Evolutionary conservation across 1,140 invertebrate species (phyloP), one percentile per base, ranked within the genome.

Genomic region (Aplysia californica): DNA sequence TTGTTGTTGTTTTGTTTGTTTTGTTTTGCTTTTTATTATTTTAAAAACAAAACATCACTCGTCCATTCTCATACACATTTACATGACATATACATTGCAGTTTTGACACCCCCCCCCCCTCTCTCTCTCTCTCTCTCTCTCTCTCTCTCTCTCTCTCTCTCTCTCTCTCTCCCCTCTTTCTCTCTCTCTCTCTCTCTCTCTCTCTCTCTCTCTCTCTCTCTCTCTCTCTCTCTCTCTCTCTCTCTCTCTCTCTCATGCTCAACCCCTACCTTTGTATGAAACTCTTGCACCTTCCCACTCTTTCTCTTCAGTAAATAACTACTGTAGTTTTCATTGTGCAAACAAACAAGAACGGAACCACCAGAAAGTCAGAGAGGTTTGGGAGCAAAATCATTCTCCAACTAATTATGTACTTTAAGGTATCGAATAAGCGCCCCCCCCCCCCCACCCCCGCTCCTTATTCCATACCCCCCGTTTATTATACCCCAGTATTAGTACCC

Each of bases 121-220:
- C n/a, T n/a, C n/a, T n/a, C 3, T 69, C 3, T 15, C 10, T 41
- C 10, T n/a, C 35, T 6, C 5, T 29, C 4, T n/a, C 10, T 3
- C 18, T 18, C 23, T 18, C n/a, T 6, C 29, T 56, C 18, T 18
- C 21, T 2, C 6, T 35, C 23, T 3, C 5, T 55, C 38, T 29
- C 5, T 29, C 31, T 59, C 5, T 23, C 5, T 59, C 5, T 59
- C 5, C 31, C 5, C n/a, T 5, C 5, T 4, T 4, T 10, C 56
- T 23, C 5, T 59, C 21, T 26, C 23, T 33, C 10, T 71, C 21
- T 31, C 3, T 69, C 15, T 31, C 39, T 71, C 39, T 71, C 20
- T 50, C 39, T 31, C n/a, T 23, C 23, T 23, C 39, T 71, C 39
- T 71, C 68, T 71, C 68, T 50, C 68, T 71, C 41, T 50, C 68